Evolutionary conservation across 2,888 invertebrate species (phyloP).

Genomic region (Spilarctia lutea): DNA sequence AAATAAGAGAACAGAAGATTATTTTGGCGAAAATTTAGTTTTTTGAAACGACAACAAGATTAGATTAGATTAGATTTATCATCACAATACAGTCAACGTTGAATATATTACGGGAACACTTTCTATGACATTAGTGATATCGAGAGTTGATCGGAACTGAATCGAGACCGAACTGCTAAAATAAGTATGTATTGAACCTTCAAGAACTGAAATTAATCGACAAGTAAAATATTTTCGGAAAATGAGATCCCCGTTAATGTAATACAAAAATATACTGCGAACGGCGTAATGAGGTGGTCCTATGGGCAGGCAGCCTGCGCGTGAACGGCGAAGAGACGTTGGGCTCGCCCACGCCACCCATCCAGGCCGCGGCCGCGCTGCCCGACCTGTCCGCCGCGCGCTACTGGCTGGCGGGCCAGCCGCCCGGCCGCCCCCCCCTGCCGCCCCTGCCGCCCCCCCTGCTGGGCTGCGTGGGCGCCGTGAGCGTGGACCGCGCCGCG

Average conservation of each 20-base stretch:
- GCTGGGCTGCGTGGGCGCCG: constrained; percentile 94
- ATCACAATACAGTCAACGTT: too few relatives aligned
- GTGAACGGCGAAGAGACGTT: constrained; percentile 90
- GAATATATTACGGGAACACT: too few relatives aligned
- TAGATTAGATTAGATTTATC: too few relatives aligned
- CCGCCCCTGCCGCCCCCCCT: constrained; percentile 76
- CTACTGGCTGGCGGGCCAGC: constrained; percentile 95
- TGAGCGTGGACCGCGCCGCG: constrained; percentile 90
- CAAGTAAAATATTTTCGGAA: not conserved
- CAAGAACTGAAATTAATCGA: too few relatives aligned
- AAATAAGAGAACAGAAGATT: too few relatives aligned
- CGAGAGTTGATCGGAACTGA: too few relatives aligned
- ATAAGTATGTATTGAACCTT: too few relatives aligned
- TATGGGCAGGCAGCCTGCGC: constrained; percentile 87
- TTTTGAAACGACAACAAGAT: too few relatives aligned
- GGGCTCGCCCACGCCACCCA: constrained; percentile 89
- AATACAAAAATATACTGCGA: constrained; percentile 12
- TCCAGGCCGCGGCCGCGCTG: constrained; percentile 84
- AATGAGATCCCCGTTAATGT: not conserved
- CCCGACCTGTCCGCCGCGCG: constrained; percentile 89
- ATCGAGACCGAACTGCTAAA: too few relatives aligned
- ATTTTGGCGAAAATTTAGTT: too few relatives aligned
- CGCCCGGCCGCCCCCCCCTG: constrained; percentile 84
- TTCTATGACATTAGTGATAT: too few relatives aligned
- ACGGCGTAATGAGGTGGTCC: constrained; percentile 56